phyloP scores from a whole-genome alignment of 2,797 vertebrate genomes.

The Helostoma temminkii region DNA sequence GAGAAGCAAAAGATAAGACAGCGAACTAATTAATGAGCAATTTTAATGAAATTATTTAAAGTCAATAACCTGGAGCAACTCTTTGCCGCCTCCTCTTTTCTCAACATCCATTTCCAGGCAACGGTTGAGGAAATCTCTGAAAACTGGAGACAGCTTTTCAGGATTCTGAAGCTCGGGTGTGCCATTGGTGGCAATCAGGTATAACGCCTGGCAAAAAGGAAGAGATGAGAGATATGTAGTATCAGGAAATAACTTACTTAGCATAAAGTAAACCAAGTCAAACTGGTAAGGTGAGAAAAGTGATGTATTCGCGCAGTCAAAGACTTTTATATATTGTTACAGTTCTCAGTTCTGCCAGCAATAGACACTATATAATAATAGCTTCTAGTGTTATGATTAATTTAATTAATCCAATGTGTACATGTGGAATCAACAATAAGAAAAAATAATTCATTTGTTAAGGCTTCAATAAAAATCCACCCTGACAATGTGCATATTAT shows the following conservation, averaged over 20 bases:
- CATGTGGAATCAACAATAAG: too few relatives aligned
- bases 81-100: conserved; percentile 96
- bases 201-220: conserved; percentile 88
- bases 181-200: conserved; percentile 98
- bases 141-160: conserved; percentile 95
- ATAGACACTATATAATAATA: too few relatives aligned
- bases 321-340: too few relatives aligned
- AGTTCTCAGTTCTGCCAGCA: too few relatives aligned
- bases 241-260: not conserved
- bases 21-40: not conserved
- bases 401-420: too few relatives aligned
- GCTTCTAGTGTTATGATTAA: too few relatives aligned
- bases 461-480: too few relatives aligned
- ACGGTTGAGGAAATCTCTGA: conserved; percentile 96
- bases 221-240: not conserved
- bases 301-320: too few relatives aligned
- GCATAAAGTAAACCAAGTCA: not conserved
- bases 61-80: conserved; percentile 91
- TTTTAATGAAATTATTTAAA: not conserved
- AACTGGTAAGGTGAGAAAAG: not conserved
- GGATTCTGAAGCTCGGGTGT: conserved; percentile 98
- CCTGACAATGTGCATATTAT: too few relatives aligned
- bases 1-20: not conserved
- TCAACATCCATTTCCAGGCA: conserved; percentile 99
- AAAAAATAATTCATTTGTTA: too few relatives aligned